Percentiles rank a stretch among this genome's conserved stretches.
Conservation (phyloP, 2,797 vertebrate species). For the Echeneis naucrates region DNA sequence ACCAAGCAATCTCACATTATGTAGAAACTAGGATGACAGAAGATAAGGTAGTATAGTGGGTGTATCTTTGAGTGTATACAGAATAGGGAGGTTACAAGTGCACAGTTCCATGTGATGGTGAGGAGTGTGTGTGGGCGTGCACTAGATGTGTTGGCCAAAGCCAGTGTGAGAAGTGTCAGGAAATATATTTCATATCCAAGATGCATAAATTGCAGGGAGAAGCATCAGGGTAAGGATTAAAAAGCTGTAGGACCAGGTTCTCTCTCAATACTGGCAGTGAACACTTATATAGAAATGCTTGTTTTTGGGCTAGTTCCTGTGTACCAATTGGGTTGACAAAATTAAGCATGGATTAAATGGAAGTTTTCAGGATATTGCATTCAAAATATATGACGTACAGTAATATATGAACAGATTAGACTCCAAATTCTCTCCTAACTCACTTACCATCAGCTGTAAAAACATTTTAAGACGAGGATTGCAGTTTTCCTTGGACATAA, state of each 20-base stretch:
- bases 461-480: neutral
- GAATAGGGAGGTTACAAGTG: conserved; percentile 47
- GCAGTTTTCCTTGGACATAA: conserved; percentile 7
- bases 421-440: neutral
- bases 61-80: conserved; percentile 52
- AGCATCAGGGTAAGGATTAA: conserved; percentile 9
- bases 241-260: neutral
- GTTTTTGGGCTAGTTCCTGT: neutral
- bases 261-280: neutral
- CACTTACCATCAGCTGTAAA: neutral
- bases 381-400: neutral
- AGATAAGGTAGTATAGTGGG: conserved; percentile 44
- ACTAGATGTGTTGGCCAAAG: conserved; percentile 61
- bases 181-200: conserved; percentile 66
- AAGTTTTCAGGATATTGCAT: neutral
- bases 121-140: conserved; percentile 67
- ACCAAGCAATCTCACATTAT: conserved; percentile 32
- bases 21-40: conserved; percentile 36
- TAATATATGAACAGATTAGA: neutral
- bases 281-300: conserved; percentile 13
- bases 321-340: neutral
- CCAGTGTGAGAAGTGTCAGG: conserved; percentile 52
- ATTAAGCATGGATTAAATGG: neutral
- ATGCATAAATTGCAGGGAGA: conserved; percentile 38
- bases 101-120: conserved; percentile 63